A percentile compares a stretch with the other conserved stretches of the same genome.
Conservation (phyloP, 2,113 vertebrate genomes). For the Leucosticte australis region DNA sequence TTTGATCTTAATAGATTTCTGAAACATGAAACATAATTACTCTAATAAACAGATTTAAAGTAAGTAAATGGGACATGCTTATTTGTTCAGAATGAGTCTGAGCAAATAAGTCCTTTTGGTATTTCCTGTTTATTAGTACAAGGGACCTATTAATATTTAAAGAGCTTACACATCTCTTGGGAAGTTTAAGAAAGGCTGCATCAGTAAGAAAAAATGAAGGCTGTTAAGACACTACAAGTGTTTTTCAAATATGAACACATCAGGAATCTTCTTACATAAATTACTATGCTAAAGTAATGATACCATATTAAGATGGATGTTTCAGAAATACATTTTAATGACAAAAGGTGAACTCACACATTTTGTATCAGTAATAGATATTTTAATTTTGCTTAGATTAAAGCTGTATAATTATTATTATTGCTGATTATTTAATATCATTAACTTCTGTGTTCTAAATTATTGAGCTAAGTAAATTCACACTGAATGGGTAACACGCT, state of each 20-base stretch:
- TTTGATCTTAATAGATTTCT: not conserved
- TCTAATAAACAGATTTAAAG: not conserved
- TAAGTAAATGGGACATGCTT: not conserved
- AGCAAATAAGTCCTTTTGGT: not conserved
- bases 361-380: not conserved
- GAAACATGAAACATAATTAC: not conserved
- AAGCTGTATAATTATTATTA: not conserved
- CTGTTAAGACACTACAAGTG: not conserved
- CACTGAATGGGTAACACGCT: conserved; percentile 5
- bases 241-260: not conserved
- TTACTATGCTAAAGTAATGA: not conserved
- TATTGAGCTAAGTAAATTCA: not conserved
- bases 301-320: not conserved
- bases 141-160: not conserved
- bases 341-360: not conserved
- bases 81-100: not conserved
- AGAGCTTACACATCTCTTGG: not conserved
- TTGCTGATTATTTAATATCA: not conserved
- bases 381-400: not conserved
- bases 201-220: not conserved
- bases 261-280: not conserved
- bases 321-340: not conserved
- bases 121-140: not conserved
- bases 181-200: not conserved
- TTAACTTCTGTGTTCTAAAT: not conserved